Base-by-base conservation (phyloP, 2,113 vertebrate genomes). In the Spea multiplicata region DNA sequence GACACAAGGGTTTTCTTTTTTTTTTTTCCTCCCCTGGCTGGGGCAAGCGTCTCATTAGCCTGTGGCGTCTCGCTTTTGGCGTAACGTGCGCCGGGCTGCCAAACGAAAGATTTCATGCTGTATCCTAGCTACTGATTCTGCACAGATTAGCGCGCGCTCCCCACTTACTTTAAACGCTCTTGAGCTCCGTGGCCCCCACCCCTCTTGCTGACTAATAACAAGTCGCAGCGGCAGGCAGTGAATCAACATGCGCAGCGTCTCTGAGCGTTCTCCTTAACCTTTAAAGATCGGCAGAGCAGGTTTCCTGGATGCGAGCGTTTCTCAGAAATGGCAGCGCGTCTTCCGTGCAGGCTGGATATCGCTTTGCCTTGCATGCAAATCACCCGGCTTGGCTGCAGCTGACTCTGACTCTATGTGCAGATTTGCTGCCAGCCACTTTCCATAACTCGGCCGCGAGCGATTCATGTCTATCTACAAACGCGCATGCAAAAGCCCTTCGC, bases 91-190 rank as follows among this genome's bases (percentile, higher is more conserved):
- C 85, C 82, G 88, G 83, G 85, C 86, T 82, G 86, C 80, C 64
- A 86, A 89, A 91, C 89, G 87, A 88, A 89, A 86, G 90, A 84
- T 88, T 92, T 89, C 92, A 91, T 92, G 91, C 88, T 84, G 93
- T 94, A 91, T 95, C 93, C 91, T 92, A 90, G 94, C 91, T 90
- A 94, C 92, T 81, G 30, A 85, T 83, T 86, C 86, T 86, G 83
- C 85, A 82, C 71, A 62, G 84, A 89, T 90, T 87, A 89, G 85
- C 88, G 86, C 53, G 80, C 86, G 84, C 84, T 91, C 88, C 85
- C 88, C 12, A 12, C 83, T 84, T 86, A 88, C 75, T 89, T 84
- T 83, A 86, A 86, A 84, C 5, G 59, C 73, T 1, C 76, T 69
- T 45, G 30, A 47, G 12, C 8, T 80, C 67, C 61, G 73, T 65